Evolutionary conservation across 2,888 invertebrate species (phyloP), one percentile per base, ranked within the genome.

Genomic region (Watsonalla cultraria): DNA sequence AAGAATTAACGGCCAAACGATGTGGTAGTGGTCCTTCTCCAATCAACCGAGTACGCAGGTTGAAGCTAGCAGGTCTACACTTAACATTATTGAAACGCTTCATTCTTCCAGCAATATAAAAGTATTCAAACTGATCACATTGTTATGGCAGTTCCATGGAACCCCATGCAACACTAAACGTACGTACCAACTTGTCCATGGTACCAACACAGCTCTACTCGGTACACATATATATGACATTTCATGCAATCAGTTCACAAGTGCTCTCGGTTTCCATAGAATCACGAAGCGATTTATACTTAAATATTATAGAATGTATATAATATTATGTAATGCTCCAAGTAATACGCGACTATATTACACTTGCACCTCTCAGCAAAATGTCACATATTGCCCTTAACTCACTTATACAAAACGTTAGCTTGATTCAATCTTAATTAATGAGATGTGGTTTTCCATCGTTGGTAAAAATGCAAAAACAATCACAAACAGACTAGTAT

Each of bases 51-150:
- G 74, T 79, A 82, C 85, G 82, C 86, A 85, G 77, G 72, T 66
- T 78, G 78, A 86, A 74, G 85, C 90, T 90, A 90, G 89, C 90
- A 87, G 75, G 80, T 88, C 90, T 90, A 90, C 76, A 74, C 88
- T 89, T 90, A 88, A 82, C 78, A 84, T 80, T 86, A 86, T 76
- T 72, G 79, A 78, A 83, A 82, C 80, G 79, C 74, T 82, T 80
- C 81, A 83, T 77, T 80, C 85, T 80, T 78, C 82, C 85, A 82
- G 86, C 86, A 87, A 84, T 89, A 89, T 89, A 90, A 90, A 90
- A 90, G 88, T 90, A 90, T 86, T 90, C 84, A 90, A 90, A 89
- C 87, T 80, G 86, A 90, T 90, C 90, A 90, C 89, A 90, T 81
- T 80, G 78, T 84, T 88, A 89, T 90, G 89, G 90, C 90, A 86